Conservation (phyloP, 2,113 vertebrate species). For the Campylorhamphus procurvoides region DNA sequence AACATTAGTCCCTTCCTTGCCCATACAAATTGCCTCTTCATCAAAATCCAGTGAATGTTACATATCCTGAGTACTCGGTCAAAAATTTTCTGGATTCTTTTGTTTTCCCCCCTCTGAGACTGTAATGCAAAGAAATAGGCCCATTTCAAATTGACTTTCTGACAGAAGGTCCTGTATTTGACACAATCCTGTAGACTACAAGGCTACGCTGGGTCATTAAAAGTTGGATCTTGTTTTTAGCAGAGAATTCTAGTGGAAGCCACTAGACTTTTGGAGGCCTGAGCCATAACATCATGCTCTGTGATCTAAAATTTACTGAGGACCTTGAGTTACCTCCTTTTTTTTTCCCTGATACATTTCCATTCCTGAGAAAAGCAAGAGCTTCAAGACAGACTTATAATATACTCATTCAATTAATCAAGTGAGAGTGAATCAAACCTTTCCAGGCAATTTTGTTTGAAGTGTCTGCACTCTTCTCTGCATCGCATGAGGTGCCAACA, state of each 20-base stretch:
- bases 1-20: neutral
- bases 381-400: slow-evolving; percentile 35
- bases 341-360: neutral
- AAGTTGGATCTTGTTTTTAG: neutral
- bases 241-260: neutral
- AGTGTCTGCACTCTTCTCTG: slow-evolving; percentile 56
- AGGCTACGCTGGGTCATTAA: neutral
- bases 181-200: neutral
- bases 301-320: neutral
- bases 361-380: slow-evolving; percentile 34
- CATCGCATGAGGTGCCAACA: slow-evolving; percentile 60
- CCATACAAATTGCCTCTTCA: neutral
- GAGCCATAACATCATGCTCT: neutral
- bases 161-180: neutral
- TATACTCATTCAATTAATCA: slow-evolving; percentile 58
- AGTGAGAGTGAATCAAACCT: slow-evolving; percentile 59
- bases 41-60: neutral
- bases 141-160: neutral
- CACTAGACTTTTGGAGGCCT: neutral
- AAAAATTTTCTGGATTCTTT: neutral
- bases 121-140: neutral
- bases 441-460: slow-evolving; percentile 67
- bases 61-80: neutral
- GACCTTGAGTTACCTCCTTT: neutral
- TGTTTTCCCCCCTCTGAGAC: neutral